A percentile compares a stretch with the other conserved stretches of the same genome.
These are phyloP conservation scores for Erpornis zantholeuca DNA, from an alignment of 2,113 vertebrate species.

Conservation along the genomic window DNA sequence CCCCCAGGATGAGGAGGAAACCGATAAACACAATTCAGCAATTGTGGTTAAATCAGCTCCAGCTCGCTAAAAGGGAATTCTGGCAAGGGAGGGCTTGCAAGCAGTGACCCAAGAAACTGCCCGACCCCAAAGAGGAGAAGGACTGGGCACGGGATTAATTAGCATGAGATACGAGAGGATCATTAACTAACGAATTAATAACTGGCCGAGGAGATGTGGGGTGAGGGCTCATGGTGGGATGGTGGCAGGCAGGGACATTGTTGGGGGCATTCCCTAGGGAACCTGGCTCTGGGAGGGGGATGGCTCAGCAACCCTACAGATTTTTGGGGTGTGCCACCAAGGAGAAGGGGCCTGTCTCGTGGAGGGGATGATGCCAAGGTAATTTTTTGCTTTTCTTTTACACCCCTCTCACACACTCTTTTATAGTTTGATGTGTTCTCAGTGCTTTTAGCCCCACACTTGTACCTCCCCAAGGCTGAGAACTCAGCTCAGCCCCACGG, in stretches of 20 bases:
- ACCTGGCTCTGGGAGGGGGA: neutral
- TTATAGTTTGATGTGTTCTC: no score
- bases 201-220: no score
- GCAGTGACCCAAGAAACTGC: rapidly evolving
- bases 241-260: neutral
- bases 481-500: no score
- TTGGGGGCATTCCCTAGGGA: neutral
- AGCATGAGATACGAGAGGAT: rapidly evolving
- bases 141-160: neutral
- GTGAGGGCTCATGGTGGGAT: neutral
- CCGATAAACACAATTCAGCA: rapidly evolving
- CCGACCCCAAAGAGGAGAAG: neutral
- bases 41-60: rapidly evolving
- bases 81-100: neutral
- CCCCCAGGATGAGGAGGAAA: rapidly evolving
- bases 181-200: neutral
- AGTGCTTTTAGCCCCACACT: no score
- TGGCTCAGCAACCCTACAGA: rapidly evolving
- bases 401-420: no score
- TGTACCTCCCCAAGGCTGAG: no score
- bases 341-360: rapidly evolving
- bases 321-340: neutral
- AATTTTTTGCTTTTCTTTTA: no score
- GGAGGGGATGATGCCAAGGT: no score
- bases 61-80: neutral